Evolutionary conservation across 2,113 vertebrate species (phyloP), one percentile per base, ranked within the genome.

Genomic region (Proteles cristata): DNA sequence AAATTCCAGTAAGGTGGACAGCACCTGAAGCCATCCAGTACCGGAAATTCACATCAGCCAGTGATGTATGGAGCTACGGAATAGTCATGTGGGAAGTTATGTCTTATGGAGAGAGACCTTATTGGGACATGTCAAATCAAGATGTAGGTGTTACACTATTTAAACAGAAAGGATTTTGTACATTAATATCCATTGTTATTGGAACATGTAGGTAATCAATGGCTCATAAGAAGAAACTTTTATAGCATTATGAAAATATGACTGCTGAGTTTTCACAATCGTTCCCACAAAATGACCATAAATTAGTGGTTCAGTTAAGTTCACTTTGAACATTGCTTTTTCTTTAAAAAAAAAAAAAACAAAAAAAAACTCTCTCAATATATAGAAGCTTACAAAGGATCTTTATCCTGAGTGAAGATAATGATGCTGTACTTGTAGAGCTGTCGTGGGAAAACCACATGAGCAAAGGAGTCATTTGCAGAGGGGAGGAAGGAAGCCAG

Each of bases 41-140:
- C 76, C 99, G 99, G 94, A 99, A 99, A 98, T 99, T 99, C 98
- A 99, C 99, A 50, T 99, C 99, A 43, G 99, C 99, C 63, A 99
- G 99, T 23, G 99, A 99, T 26, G 99, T 99, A 26, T 99, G 99
- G 99, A 99, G 99, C 97, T 99, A 99, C 0, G 99, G 99, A 97
- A 99, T 99, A 90, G 99, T 99, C 97, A 99, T 99, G 99, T 99
- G 99, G 99, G 99, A 99, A 99, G 99, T 99, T 88, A 99, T 99
- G 99, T 99, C 99, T 96, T 99, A 99, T 0, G 99, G 99, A 98
- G 99, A 99, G 50, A 98, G 99, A 89, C 99, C 99, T 81, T 99
- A 99, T 93, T 99, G 99, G 99, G 99, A 99, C 98, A 99, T 99
- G 99, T 99, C 99, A 97, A 99, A 99, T 98, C 99, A 99, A 99